Percentiles rank a stretch among this genome's conserved stretches.
phyloP scores from a whole-genome alignment of 1,140 invertebrate species.

The Camponotus pennsylvanicus region DNA sequence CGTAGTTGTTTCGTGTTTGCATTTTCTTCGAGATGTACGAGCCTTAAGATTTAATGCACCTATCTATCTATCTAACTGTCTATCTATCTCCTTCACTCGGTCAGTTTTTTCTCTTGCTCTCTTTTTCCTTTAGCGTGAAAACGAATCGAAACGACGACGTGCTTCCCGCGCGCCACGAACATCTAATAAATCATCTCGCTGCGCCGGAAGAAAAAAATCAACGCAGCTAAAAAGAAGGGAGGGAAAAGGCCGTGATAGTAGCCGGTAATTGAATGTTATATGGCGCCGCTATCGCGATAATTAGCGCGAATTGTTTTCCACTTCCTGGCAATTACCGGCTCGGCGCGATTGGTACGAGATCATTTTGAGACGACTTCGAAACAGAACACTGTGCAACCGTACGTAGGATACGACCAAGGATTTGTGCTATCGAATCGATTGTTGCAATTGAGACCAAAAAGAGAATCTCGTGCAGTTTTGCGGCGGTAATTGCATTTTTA shows the following conservation, averaged over 20 bases:
- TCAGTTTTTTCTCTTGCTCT: background rate
- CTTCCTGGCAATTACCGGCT: conserved; percentile 64
- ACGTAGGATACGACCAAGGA: conserved; percentile 37
- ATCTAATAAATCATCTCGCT: conserved; percentile 54
- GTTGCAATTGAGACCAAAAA: background rate
- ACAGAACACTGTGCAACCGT: background rate
- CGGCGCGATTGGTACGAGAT: conserved; percentile 7
- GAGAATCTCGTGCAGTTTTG: conserved; percentile 49
- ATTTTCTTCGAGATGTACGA: background rate
- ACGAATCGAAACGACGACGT: conserved; percentile 29
- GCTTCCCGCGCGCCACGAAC: conserved; percentile 22
- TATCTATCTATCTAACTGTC: conserved; percentile 45
- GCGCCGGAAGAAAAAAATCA: conserved; percentile 14
- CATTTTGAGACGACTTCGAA: background rate
- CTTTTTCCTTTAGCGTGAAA: background rate
- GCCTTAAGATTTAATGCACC: conserved; percentile 51
- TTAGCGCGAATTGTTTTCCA: conserved; percentile 76
- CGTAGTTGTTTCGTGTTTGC: conserved; percentile 25
- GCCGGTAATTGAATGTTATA: conserved; percentile 76
- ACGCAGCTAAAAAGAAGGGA: no score
- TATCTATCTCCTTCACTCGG: conserved; percentile 18
- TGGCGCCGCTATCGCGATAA: conserved; percentile 69
- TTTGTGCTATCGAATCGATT: conserved; percentile 34
- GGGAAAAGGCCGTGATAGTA: background rate
- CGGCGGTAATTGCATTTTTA: conserved; percentile 60